Evolutionary conservation across 2,113 vertebrate genomes (phyloP).

Genomic region (Sebastes schlegelii): DNA sequence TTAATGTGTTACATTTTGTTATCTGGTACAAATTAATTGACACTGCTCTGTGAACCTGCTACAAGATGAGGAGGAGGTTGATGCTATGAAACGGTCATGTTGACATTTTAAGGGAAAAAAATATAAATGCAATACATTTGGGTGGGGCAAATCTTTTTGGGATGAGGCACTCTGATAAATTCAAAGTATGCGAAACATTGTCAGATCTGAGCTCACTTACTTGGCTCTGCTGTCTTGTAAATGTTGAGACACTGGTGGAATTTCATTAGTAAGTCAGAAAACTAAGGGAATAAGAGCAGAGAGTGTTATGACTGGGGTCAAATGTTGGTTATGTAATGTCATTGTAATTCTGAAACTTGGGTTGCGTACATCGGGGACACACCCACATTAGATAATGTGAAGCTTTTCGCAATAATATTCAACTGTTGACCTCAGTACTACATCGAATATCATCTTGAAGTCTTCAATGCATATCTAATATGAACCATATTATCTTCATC

Average conservation of each 20-base stretch:
- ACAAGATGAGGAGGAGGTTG: neutral
- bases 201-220: conserved; percentile 27
- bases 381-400: conserved; percentile 33
- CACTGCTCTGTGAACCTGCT: neutral
- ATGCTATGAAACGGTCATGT: neutral
- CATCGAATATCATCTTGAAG: neutral
- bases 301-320: neutral
- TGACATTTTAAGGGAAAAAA: neutral
- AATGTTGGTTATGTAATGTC: conserved; percentile 23
- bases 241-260: conserved; percentile 9
- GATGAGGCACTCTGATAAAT: conserved; percentile 38
- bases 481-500: conserved; percentile 22
- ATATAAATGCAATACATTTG: neutral
- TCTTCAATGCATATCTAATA: neutral
- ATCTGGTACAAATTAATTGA: neutral
- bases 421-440: conserved; percentile 3
- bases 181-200: conserved; percentile 4
- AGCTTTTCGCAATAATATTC: neutral
- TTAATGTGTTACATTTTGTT: neutral
- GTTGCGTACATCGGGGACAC: conserved; percentile 12
- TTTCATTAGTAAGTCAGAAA: conserved; percentile 26
- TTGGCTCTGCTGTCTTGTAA: conserved; percentile 21
- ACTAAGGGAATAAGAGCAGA: neutral
- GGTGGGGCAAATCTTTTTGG: neutral
- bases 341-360: neutral